Base-by-base conservation (phyloP, 2,888 invertebrate species). In the Lordiphosa andalusiaca region DNA sequence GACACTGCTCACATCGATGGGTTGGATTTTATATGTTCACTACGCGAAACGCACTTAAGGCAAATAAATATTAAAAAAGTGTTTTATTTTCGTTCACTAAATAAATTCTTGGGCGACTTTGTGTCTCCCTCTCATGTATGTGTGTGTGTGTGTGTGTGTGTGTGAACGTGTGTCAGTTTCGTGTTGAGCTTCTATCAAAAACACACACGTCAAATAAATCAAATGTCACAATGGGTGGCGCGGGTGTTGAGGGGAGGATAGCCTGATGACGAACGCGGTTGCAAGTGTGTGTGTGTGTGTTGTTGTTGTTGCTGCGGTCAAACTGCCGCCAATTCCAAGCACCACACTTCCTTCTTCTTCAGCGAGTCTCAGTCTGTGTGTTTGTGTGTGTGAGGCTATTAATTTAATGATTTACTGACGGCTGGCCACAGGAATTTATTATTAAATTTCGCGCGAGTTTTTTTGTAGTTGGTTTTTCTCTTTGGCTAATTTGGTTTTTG, bases 171-270 rank as follows among this genome's bases (percentile, higher is more conserved):
- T 80, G 77, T 80, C 82, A 83, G 77, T 84, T 84, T 82, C 85
- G 82, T 84, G 84, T 85, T 84, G 83, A 80, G 85, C 84, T 77
- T 84, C 84, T 85, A 84, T 85, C 84, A 85, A 84, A 85, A 84
- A 85, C 85, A 85, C 86, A 86, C 86, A 85, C 78, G 84, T 86
- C 85, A 86, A 86, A 87, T 87, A 87, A 87, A 87, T 87, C 87
- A 87, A 84, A 75, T 86, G 87, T 87, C 87, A 85, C 80, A 84
- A 80, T 84, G 78, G 74, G 71, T 69, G 63, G 67, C 40, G 41
- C 36, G 7, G 6, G 16, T 7, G 52, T n/a, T 42, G 30, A 19
- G 54, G 35, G 16, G 48, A 30, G 16, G 48, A 30, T 39, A 55
- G 69, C 48, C 61, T 77, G 76, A 77, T 76, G 76, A 76, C 76